A percentile compares a stretch with the other conserved stretches of the same genome.
phyloP scores from a whole-genome alignment of 2,113 vertebrate species.

The Catharus bicknelli region DNA sequence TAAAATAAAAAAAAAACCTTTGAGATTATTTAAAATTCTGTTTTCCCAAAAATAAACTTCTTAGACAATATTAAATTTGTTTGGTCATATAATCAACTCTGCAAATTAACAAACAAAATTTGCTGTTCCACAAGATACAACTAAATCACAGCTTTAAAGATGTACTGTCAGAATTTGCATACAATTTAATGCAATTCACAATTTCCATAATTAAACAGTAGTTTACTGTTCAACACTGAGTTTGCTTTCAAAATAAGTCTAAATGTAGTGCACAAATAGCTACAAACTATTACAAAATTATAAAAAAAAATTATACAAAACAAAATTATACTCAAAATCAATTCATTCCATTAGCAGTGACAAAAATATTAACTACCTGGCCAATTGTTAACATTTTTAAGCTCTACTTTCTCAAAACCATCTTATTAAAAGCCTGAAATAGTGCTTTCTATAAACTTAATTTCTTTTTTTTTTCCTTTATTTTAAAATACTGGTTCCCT shows the following conservation, averaged over 20 bases:
- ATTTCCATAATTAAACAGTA: neutral
- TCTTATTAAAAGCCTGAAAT: neutral
- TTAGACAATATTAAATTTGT: neutral
- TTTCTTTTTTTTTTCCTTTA: neutral
- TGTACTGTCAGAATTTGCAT: neutral
- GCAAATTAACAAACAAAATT: neutral
- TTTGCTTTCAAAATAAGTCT: neutral
- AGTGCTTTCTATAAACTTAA: neutral
- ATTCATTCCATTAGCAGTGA: neutral
- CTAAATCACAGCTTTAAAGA: neutral
- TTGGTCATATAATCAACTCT: neutral
- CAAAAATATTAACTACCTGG: neutral
- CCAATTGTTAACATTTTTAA: neutral
- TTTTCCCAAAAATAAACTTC: neutral
- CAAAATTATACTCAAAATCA: neutral
- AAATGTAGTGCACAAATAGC: neutral
- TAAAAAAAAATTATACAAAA: neutral
- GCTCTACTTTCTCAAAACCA: neutral
- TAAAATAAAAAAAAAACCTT: neutral
- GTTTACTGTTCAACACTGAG: neutral
- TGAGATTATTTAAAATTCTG: neutral
- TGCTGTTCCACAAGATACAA: neutral
- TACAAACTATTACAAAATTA: neutral
- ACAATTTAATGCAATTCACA: rapidly evolving
- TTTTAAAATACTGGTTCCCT: neutral